Evolutionary conservation across 2,888 invertebrate species (phyloP).

Genomic region (Pomacea canaliculata): DNA sequence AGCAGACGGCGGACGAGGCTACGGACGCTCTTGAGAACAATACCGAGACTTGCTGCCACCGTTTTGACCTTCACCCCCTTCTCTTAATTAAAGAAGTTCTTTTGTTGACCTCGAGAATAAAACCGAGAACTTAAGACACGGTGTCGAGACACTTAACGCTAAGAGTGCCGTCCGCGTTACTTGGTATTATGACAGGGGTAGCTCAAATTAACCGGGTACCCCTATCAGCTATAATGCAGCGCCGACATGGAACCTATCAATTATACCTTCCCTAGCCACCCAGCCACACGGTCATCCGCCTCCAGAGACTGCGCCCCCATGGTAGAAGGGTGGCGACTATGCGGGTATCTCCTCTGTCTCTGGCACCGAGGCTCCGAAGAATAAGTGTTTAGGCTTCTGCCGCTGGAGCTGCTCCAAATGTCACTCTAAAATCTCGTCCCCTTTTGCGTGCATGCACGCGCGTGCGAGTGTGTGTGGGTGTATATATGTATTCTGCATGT

Average conservation of each 20-base stretch:
- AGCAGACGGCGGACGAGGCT: too few species aligned
- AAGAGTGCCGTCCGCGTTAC: not conserved
- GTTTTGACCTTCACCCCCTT: too few species aligned
- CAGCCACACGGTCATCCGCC: constrained; percentile 1
- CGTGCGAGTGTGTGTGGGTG: too few species aligned
- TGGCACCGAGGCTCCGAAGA: not conserved
- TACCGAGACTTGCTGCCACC: too few species aligned
- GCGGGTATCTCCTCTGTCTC: constrained; percentile 1
- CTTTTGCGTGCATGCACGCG: too few species aligned
- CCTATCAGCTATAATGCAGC: constrained; percentile 13
- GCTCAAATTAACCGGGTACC: constrained; percentile 24
- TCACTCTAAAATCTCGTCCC: too few species aligned
- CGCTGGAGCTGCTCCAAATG: not conserved
- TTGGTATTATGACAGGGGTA: constrained; percentile 12
- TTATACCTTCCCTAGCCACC: constrained; percentile 10
- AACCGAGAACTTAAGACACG: too few species aligned
- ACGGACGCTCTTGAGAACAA: too few species aligned
- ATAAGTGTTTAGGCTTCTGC: not conserved
- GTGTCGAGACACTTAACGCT: too few species aligned
- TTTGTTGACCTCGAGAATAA: too few species aligned
- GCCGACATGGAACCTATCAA: constrained; percentile 14
- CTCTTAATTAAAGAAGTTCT: too few species aligned
- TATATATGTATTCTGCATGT: too few species aligned
- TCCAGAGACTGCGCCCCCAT: not conserved
- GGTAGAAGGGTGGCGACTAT: not conserved